Conservation (phyloP, 2,113 vertebrate genomes). For the Gulo gulo region DNA sequence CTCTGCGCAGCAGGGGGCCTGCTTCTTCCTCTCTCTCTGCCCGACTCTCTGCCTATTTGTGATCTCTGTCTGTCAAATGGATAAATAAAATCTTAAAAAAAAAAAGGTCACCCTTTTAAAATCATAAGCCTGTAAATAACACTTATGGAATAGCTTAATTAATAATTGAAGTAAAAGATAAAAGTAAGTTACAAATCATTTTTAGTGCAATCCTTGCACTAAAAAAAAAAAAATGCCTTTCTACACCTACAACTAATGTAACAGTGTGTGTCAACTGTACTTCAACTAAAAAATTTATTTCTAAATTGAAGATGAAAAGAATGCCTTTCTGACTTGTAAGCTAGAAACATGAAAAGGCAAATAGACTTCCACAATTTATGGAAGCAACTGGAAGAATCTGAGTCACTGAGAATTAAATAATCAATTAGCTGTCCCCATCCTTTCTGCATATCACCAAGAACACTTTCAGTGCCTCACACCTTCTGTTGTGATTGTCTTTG, state of each 20-base stretch:
- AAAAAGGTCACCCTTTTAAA: neutral
- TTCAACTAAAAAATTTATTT: neutral
- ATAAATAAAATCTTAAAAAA: no score
- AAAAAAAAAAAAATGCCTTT: neutral
- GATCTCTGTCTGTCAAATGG: no score
- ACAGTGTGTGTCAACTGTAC: neutral
- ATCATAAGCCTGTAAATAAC: neutral
- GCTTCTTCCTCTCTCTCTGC: no score
- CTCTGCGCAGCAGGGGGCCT: no score
- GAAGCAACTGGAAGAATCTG: neutral
- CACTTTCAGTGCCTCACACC: neutral
- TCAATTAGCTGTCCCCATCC: neutral
- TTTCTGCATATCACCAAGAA: neutral
- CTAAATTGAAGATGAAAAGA: neutral
- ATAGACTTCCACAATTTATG: neutral
- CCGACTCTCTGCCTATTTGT: no score
- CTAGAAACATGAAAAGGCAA: neutral
- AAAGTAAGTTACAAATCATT: neutral
- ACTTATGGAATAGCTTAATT: neutral
- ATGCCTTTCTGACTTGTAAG: neutral
- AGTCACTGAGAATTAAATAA: neutral
- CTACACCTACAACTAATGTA: neutral
- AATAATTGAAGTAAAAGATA: neutral
- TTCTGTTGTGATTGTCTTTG: neutral
- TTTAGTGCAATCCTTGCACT: neutral